Percentiles rank a stretch among this genome's conserved stretches.
Evolutionary conservation across 30 jellyfish, hydroid and myxozoan species (phyloP).

Genomic region (Phacellophora camtschatica): DNA sequence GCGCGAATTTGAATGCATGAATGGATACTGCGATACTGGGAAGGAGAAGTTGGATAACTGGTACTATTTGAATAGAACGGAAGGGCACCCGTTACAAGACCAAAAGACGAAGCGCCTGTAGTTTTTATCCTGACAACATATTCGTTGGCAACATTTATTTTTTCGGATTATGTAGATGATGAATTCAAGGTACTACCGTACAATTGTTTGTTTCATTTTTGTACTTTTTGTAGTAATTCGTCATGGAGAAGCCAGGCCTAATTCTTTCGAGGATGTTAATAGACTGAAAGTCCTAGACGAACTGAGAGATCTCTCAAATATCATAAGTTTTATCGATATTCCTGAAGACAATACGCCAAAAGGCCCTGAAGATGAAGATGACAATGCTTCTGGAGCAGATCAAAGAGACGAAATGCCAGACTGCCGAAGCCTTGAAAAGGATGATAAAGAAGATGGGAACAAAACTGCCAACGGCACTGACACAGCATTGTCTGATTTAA

Average conservation of each 20-base stretch:
- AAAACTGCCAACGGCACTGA: conserved; percentile 3
- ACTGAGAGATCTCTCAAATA: conserved; percentile 12
- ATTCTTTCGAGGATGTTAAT: background rate
- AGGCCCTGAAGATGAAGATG: conserved; percentile 70
- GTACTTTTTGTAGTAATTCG: background rate
- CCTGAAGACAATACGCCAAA: conserved; percentile 66
- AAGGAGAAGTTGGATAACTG: conserved; percentile 31
- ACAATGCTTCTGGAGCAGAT: conserved; percentile 28
- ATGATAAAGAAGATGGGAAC: conserved; percentile 18
- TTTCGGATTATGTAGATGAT: too few relatives aligned
- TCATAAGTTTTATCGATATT: conserved; percentile 6
- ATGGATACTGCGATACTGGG: conserved; percentile 15
- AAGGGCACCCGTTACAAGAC: too few relatives aligned
- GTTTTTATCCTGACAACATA: too few relatives aligned
- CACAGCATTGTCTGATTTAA: conserved; percentile 8
- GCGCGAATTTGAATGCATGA: too few relatives aligned
- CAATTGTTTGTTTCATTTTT: background rate
- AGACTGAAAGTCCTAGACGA: conserved; percentile 1
- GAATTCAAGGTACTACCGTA: too few relatives aligned
- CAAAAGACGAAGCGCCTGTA: too few relatives aligned
- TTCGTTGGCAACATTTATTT: too few relatives aligned
- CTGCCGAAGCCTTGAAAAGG: background rate
- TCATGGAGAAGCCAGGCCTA: conserved; percentile 44
- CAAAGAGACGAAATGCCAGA: background rate
- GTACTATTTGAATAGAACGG: too few relatives aligned